These are phyloP conservation scores for Ceyx margarethae DNA, from an alignment of 2,113 vertebrate species.

Conservation along the genomic window DNA sequence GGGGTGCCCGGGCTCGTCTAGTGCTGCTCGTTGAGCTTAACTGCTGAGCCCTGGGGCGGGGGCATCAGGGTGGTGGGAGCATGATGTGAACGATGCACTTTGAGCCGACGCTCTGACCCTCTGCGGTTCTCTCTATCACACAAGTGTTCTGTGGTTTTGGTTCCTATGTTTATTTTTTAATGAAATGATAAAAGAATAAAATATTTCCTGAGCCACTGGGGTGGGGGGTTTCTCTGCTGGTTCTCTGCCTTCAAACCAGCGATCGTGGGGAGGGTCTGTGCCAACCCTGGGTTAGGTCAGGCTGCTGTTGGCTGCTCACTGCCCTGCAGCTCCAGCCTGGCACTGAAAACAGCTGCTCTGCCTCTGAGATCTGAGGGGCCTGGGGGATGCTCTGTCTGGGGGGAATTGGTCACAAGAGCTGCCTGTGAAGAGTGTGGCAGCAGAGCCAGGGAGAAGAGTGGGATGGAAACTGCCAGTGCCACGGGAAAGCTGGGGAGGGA, in stretches of 20 bases:
- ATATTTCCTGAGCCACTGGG: slow-evolving; percentile 54
- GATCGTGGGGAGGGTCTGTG: rapidly evolving
- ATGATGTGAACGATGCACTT: slow-evolving; percentile 63
- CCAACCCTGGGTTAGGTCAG: background rate
- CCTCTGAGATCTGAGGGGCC: background rate
- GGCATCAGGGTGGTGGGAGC: slow-evolving; percentile 39
- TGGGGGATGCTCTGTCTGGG: background rate
- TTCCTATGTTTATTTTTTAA: slow-evolving; percentile 80
- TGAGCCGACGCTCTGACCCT: slow-evolving; percentile 63
- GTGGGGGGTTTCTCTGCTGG: background rate
- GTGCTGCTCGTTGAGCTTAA: slow-evolving; percentile 53
- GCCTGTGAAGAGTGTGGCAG: too few relatives aligned
- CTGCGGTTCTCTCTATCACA: slow-evolving; percentile 56
- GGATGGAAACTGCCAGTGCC: too few relatives aligned
- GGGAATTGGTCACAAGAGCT: too few relatives aligned
- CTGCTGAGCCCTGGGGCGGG: slow-evolving; percentile 48
- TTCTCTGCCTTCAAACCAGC: background rate
- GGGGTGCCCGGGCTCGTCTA: slow-evolving; percentile 17
- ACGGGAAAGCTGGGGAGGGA: too few relatives aligned
- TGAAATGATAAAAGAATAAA: slow-evolving; percentile 75
- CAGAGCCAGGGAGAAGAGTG: too few relatives aligned
- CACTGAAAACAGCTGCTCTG: background rate
- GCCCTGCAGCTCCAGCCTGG: background rate
- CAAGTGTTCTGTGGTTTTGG: slow-evolving; percentile 72
- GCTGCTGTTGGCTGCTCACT: background rate